Conservation (phyloP, 2,888 invertebrate species). For the Noctua pronuba region DNA sequence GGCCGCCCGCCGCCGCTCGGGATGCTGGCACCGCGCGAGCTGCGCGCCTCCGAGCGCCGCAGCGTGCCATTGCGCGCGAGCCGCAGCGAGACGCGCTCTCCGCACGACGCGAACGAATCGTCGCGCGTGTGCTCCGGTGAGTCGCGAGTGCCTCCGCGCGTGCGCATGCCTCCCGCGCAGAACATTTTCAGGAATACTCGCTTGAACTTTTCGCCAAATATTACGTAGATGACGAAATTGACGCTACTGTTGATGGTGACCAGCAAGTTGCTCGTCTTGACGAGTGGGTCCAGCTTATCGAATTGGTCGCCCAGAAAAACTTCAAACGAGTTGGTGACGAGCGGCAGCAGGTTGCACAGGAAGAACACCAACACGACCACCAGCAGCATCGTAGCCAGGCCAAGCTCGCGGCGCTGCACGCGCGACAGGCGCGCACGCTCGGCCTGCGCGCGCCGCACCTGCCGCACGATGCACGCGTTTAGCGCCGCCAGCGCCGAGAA, state of each 20-base stretch:
- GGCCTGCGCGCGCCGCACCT: conserved; percentile 96
- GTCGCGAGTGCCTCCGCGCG: conserved; percentile 89
- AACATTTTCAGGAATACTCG: conserved; percentile 95
- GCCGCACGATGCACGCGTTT: conserved; percentile 97
- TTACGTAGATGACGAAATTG: conserved; percentile 99
- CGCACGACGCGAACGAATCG: conserved; percentile 95
- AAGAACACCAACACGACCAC: conserved; percentile 98
- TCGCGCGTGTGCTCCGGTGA: conserved; percentile 93
- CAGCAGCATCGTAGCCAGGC: conserved; percentile 98
- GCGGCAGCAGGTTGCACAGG: conserved; percentile 96
- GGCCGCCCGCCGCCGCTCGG: conserved; percentile 59
- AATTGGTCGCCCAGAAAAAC: conserved; percentile 91
- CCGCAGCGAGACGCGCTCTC: conserved; percentile 93
- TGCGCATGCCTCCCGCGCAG: conserved; percentile 92
- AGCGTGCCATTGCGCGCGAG: conserved; percentile 86
- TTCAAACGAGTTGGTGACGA: conserved; percentile 96
- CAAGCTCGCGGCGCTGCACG: conserved; percentile 97
- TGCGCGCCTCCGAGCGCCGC: conserved; percentile 77
- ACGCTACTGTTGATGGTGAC: conserved; percentile 99
- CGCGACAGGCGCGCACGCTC: conserved; percentile 97
- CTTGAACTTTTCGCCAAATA: conserved; percentile 99
- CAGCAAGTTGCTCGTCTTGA: conserved; percentile 96
- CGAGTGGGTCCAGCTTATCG: conserved; percentile 91
- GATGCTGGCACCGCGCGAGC: conserved; percentile 58
- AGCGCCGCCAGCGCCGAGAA: conserved; percentile 96